Conservation (phyloP, 2,113 vertebrate genomes). For the Neogobius melanostomus region DNA sequence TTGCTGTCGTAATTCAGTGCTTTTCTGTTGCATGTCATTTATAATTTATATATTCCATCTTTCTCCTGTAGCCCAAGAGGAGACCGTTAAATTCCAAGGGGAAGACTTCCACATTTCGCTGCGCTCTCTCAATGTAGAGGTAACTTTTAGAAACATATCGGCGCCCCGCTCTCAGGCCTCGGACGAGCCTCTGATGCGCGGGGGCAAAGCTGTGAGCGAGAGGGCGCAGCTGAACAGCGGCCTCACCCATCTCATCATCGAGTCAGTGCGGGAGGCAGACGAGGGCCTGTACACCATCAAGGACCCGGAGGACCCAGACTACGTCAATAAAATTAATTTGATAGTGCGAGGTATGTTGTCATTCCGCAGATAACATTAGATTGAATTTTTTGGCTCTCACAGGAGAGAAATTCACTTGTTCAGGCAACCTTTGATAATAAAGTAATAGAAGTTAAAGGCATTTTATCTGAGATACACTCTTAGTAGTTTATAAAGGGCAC, state of each 20-base stretch:
- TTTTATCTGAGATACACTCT: too few species aligned
- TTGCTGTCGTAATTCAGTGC: too few species aligned
- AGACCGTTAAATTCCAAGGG: conserved; percentile 43
- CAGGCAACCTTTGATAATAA: too few species aligned
- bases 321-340: conserved; percentile 48
- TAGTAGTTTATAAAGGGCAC: too few species aligned
- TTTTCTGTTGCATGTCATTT: too few species aligned
- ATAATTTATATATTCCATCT: neutral
- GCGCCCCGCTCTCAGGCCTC: neutral
- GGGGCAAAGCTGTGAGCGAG: conserved; percentile 9
- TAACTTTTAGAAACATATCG: conserved; percentile 55
- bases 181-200: conserved; percentile 59
- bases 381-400: too few species aligned
- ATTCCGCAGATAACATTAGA: too few species aligned
- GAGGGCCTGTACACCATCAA: conserved; percentile 74
- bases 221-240: conserved; percentile 57
- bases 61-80: conserved; percentile 12
- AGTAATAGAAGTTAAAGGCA: too few species aligned
- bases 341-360: conserved; percentile 69
- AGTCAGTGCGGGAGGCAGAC: conserved; percentile 66
- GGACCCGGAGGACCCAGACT: conserved; percentile 31
- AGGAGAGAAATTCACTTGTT: too few species aligned
- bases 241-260: conserved; percentile 62
- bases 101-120: conserved; percentile 74
- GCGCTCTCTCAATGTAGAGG: conserved; percentile 33